Evolutionary conservation across 2,888 invertebrate species (phyloP).

Genomic region (Margaritifera margaritifera): DNA sequence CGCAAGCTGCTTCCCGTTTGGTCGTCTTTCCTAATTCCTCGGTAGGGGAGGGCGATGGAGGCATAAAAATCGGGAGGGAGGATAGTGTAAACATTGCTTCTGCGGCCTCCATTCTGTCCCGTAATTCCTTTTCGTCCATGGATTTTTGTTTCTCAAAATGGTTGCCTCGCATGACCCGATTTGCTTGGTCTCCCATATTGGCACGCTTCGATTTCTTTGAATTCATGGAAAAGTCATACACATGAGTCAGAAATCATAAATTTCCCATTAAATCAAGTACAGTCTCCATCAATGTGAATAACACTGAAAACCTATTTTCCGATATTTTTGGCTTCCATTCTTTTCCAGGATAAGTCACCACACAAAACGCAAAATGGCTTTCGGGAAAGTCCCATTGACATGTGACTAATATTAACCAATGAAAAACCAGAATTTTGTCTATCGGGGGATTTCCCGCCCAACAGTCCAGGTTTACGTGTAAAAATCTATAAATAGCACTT

Average conservation of each 20-base stretch:
- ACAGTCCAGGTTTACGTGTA: conserved; percentile 7
- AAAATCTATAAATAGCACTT: conserved; percentile 21
- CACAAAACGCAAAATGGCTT: conserved; percentile 43
- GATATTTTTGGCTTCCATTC: too few species aligned
- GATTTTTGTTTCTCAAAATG: too few species aligned
- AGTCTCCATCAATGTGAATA: not conserved
- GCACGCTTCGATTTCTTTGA: too few species aligned
- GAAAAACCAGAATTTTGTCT: conserved; percentile 7
- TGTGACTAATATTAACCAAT: conserved; percentile 46
- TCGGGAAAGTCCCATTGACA: conserved; percentile 56
- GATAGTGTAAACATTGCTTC: conserved; percentile 36
- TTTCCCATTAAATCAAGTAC: conserved; percentile 2
- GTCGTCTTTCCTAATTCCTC: too few species aligned
- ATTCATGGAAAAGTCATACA: too few species aligned
- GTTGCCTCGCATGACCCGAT: too few species aligned
- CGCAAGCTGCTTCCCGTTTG: too few species aligned
- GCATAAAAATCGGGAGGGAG: conserved; percentile 20
- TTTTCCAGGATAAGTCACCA: conserved; percentile 8
- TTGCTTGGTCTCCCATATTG: too few species aligned
- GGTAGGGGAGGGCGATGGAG: not conserved
- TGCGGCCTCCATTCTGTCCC: conserved; percentile 51
- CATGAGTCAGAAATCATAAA: too few species aligned
- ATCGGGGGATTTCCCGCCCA: conserved; percentile 49
- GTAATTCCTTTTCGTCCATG: conserved; percentile 41
- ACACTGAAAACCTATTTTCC: conserved; percentile 3